Base-by-base conservation (phyloP, 2,113 vertebrate species). In the Lophura nycthemera region DNA sequence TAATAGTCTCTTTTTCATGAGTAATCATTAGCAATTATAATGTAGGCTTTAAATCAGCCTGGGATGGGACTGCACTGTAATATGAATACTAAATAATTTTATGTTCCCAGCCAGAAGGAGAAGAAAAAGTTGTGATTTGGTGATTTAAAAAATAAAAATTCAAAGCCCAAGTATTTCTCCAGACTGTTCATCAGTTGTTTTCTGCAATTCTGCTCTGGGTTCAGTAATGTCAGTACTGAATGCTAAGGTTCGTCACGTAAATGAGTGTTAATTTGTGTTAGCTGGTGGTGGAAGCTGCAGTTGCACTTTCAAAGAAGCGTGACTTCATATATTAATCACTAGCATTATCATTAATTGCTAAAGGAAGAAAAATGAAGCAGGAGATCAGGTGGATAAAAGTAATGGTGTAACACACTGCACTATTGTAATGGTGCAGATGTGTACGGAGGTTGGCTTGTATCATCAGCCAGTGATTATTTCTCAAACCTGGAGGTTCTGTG, bases 21-120 rank as follows among this genome's bases (percentile, higher is more conserved):
- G 96, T 97, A 97, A 97, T 97, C 97, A 97, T 97, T 97, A 96
- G 96, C 96, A 97, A 97, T 97, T 97, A 97, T 97, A 97, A 98
- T 97, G 92, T 66, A 93, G 74, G 94, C 95, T 97, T 97, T 94
- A 96, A 95, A 96, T 91, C 94, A 96, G 94, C 87, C 94, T 96
- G 96, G 87, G 86, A 93, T 90, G 73, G 92, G 89, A 91, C 77
- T 92, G 69, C 47, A 73, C 93, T 93, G 74, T 95, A 92, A 95
- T 86, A 95, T 88, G 97, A 97, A 98, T 97, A 92, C 92, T 96
- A 97, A 97, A 96, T 93, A 91, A 95, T 83, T 93, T 60, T 82
- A 86, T 11, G 4, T 90, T 96, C 71, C 21, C 14, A 89, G 66
- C 89, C 50, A 90, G 83, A 92, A 69, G 59, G 66, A 90, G 77